phyloP scores from a whole-genome alignment of 2,888 invertebrate genomes.

The Luperina testacea region DNA sequence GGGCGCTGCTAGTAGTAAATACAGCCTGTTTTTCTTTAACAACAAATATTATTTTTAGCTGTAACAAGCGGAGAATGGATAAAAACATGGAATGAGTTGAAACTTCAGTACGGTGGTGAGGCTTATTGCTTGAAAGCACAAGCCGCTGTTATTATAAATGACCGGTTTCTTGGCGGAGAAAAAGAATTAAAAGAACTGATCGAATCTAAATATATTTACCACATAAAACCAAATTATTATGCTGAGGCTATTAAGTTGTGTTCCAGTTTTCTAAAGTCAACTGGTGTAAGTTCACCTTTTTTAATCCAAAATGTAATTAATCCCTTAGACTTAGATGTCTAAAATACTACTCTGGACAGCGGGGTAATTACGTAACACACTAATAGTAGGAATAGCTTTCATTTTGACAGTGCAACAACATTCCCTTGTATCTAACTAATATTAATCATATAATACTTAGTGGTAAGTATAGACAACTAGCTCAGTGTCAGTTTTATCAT shows the following conservation, averaged over 20 bases:
- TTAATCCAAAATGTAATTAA: background rate
- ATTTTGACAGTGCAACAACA: too few species aligned
- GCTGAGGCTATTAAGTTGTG: conserved; percentile 83
- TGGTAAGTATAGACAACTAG: too few species aligned
- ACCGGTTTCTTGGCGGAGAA: conserved; percentile 88
- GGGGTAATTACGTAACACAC: background rate
- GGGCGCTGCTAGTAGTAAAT: background rate
- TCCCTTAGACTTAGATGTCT: background rate
- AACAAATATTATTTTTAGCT: conserved; percentile 68
- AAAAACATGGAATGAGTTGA: conserved; percentile 77
- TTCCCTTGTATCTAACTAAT: too few species aligned
- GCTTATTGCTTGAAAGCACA: conserved; percentile 84
- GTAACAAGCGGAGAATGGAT: conserved; percentile 85
- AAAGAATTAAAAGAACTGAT: conserved; percentile 85
- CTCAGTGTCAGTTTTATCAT: too few species aligned
- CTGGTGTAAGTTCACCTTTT: conserved; percentile 79
- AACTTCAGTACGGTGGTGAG: conserved; percentile 82
- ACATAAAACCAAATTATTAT: conserved; percentile 84
- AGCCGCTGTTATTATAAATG: conserved; percentile 88
- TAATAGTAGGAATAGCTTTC: background rate
- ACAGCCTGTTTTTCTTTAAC: background rate
- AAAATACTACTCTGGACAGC: background rate
- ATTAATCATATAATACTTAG: too few species aligned
- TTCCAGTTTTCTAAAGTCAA: conserved; percentile 80
- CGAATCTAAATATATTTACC: conserved; percentile 83